Conservation (phyloP, 2,113 vertebrate species). For the Serilophus lunatus region DNA sequence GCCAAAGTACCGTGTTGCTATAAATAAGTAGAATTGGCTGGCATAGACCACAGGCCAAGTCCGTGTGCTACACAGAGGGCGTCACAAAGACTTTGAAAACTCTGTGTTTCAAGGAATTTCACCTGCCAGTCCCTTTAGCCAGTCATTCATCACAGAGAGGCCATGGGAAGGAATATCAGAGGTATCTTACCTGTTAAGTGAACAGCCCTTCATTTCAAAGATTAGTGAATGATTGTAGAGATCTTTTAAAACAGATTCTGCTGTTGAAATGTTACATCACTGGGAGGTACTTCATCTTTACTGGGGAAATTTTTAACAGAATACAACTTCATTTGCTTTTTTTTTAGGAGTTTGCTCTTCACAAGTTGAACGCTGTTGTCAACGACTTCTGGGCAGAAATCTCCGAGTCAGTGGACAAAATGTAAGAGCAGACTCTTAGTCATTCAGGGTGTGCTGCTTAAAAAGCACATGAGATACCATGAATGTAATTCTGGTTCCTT, state of each 20-base stretch:
- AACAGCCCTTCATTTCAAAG: not conserved
- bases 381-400: slow-evolving; percentile 99
- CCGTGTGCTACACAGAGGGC: not conserved
- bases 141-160: not conserved
- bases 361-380: slow-evolving; percentile 93
- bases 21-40: not conserved
- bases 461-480: not conserved
- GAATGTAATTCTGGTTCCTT: not conserved
- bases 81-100: not conserved
- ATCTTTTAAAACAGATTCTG: not conserved
- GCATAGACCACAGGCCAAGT: not conserved
- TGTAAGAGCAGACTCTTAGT: slow-evolving; percentile 80
- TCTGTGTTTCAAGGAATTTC: not conserved
- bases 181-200: not conserved
- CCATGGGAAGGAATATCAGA: not conserved
- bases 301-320: not conserved
- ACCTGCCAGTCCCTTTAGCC: not conserved
- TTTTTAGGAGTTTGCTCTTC: slow-evolving; percentile 94
- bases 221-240: not conserved
- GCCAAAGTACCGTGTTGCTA: not conserved
- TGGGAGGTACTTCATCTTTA: not conserved
- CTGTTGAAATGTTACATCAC: not conserved
- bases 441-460: not conserved
- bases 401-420: slow-evolving; percentile 98
- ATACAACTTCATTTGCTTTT: slow-evolving; percentile 11